Base-by-base conservation (phyloP, 2,113 vertebrate genomes). In the Eulacestoma nigropectus region DNA sequence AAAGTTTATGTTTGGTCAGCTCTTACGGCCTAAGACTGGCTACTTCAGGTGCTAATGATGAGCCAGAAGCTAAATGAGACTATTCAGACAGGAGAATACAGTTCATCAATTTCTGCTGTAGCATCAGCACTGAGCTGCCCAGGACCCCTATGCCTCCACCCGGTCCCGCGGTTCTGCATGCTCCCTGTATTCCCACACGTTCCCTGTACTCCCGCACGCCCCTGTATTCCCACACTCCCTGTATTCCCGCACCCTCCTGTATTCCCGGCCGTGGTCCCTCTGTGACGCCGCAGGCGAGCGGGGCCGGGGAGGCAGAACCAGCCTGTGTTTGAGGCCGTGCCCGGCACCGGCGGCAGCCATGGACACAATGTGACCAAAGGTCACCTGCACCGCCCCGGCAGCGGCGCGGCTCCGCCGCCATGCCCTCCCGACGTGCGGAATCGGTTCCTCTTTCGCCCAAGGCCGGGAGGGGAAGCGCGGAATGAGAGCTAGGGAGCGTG, bases 101-200 rank as follows among this genome's bases (percentile, higher is more conserved):
- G 30, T 41, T 62, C 30, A 57, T 18, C 47, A 42, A 22, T 67
- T 67, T 63, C 32, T 75, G 22, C 57, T 12, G 0, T 18, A 78
- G 25, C 23, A 6, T 49, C 79, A 62, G 59, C 50, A 7, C 6
- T 2, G 4, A 41, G 25, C 60, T 92, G 42, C 57, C 50, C 42
- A 22, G 65, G 26, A 50, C 9, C 7, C 29, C 49, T 3, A 4
- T 11, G 6, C 63, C 35, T 59, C 25, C 0, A 0, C 27, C 26
- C 0, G 0, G 52, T 23, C 6, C 22, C 1, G 3, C 1, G 0
- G 22, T 59, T 56, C 50, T 63, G 29, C 49, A 56, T 0, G 1
- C 3, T 64, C 39, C 33, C 39, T 18, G 27, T 23, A 49, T 47
- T 62, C 29, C 27, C 16, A 0, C 19, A 30, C 10, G 0, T 3